A percentile compares a stretch with the other conserved stretches of the same genome.
Evolutionary conservation across 2,113 vertebrate species (phyloP).

Genomic region (Sander vitreus): DNA sequence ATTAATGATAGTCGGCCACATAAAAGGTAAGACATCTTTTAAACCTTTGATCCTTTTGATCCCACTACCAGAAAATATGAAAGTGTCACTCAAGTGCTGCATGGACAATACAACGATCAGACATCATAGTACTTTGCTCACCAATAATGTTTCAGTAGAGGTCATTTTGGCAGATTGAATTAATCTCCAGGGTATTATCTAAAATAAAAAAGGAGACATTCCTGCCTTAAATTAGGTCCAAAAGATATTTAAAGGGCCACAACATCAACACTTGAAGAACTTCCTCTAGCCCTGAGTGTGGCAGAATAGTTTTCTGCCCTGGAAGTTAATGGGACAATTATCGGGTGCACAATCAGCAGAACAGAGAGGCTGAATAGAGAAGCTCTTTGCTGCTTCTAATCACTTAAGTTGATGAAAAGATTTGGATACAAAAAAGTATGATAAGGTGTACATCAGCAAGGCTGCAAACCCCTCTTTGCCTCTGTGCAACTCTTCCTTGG

Average conservation of each 20-base stretch:
- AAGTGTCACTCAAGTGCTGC: background rate
- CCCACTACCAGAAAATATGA: background rate
- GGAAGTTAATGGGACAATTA: slow-evolving; percentile 62
- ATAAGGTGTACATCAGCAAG: slow-evolving; percentile 31
- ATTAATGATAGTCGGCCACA: no score
- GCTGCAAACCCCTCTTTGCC: slow-evolving; percentile 23
- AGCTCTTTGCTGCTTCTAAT: slow-evolving; percentile 39
- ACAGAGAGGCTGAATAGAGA: slow-evolving; percentile 10
- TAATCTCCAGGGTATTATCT: background rate
- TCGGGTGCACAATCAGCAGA: slow-evolving; percentile 59
- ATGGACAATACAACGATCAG: background rate
- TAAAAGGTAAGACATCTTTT: no score
- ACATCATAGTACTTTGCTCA: background rate
- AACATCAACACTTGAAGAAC: background rate
- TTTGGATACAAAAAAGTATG: slow-evolving; percentile 27
- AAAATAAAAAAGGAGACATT: slow-evolving; percentile 2
- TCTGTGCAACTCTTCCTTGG: slow-evolving; percentile 9
- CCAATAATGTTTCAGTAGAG: background rate
- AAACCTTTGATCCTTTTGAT: no score
- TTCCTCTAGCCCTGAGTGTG: background rate
- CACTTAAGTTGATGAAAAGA: slow-evolving; percentile 50
- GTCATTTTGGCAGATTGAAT: background rate
- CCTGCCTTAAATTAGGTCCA: background rate
- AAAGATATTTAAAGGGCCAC: background rate
- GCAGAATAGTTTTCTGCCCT: slow-evolving; percentile 23